Evolutionary conservation across 2,888 invertebrate genomes (phyloP).

Genomic region (Troides aeacus): DNA sequence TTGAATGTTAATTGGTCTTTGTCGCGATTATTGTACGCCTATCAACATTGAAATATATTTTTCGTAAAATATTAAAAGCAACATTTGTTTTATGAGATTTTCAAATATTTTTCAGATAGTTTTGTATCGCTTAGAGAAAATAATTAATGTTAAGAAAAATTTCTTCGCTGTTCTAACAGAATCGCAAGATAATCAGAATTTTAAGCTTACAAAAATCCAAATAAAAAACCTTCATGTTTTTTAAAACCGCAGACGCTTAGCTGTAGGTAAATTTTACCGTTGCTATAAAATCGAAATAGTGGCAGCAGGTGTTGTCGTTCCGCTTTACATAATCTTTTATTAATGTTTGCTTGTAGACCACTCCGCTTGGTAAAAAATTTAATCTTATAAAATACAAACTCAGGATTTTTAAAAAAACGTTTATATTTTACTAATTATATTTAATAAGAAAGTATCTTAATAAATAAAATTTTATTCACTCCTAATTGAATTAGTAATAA

Average conservation of each 20-base stretch:
- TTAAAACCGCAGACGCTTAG: conserved; percentile 11
- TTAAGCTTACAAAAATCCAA: neutral
- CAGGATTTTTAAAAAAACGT: neutral
- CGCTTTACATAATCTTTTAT: conserved; percentile 30
- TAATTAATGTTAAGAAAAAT: neutral
- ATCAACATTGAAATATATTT: neutral
- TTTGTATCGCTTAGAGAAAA: neutral
- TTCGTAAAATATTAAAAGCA: neutral
- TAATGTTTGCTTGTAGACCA: conserved; percentile 22
- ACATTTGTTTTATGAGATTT: neutral
- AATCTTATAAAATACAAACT: neutral
- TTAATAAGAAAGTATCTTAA: neutral
- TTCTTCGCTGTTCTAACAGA: neutral
- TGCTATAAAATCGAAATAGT: conserved; percentile 28
- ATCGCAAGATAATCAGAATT: neutral
- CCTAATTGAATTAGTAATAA: too few species aligned
- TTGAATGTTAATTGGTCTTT: conserved; percentile 40
- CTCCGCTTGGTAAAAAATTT: conserved; percentile 8
- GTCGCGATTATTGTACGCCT: conserved; percentile 25
- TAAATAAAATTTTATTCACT: too few species aligned
- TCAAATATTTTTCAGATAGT: neutral
- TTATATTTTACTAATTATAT: neutral
- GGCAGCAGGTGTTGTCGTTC: conserved; percentile 27
- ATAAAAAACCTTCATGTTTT: neutral
- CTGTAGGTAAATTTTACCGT: conserved; percentile 21